A percentile compares a stretch with the other conserved stretches of the same genome.
These are phyloP conservation scores for Argyresthia albistria DNA, from an alignment of 2,888 invertebrate genomes.

Conservation along the genomic window DNA sequence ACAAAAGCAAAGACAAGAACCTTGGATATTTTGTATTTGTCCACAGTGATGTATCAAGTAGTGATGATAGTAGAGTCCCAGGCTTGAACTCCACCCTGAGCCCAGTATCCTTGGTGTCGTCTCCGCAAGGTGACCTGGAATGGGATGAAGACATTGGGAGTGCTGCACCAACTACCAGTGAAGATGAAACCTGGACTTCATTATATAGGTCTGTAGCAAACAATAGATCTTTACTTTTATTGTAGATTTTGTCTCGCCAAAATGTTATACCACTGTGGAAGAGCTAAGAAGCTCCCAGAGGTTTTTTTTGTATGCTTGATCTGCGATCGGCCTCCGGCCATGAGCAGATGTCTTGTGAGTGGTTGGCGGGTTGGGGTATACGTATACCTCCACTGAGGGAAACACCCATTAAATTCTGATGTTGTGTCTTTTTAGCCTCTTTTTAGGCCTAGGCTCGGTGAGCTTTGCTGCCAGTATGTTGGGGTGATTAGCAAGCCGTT, in stretches of 20 bases:
- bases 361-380: no score
- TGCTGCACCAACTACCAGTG: slow-evolving; percentile 59
- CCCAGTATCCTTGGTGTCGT: slow-evolving; percentile 32
- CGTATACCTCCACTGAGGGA: no score
- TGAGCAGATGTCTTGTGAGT: no score
- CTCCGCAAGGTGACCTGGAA: slow-evolving; percentile 71
- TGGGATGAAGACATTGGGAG: slow-evolving; percentile 83
- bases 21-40: slow-evolving; percentile 54
- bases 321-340: no score
- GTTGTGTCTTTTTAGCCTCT: no score
- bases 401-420: no score
- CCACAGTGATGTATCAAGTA: slow-evolving; percentile 54
- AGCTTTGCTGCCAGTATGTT: no score
- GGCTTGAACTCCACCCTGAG: slow-evolving; percentile 33
- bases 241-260: not conserved
- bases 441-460: no score
- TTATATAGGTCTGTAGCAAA: slow-evolving; percentile 47
- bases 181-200: slow-evolving; percentile 68
- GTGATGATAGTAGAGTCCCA: slow-evolving; percentile 42
- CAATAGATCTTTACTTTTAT: not conserved
- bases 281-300: no score
- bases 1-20: slow-evolving; percentile 27
- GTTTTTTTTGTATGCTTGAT: no score
- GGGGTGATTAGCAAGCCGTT: no score
- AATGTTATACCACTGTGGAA: not conserved